Evolutionary conservation across 37 sponge, comb jelly and placozoan genomes (phyloP).

Genomic region (Diacarnus erythraeanus): DNA sequence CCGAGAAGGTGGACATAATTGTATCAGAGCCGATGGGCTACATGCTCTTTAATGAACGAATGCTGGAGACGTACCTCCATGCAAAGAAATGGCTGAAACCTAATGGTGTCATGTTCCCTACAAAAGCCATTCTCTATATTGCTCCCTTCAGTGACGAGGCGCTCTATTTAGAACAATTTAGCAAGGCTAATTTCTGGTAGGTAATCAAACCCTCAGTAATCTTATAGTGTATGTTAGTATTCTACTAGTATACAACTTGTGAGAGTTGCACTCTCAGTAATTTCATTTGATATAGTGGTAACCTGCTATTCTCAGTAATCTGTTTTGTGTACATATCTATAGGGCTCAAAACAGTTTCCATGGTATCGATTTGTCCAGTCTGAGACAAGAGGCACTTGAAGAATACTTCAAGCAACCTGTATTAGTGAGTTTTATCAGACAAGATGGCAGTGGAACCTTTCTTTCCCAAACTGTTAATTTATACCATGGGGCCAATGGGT

Average conservation of each 20-base stretch:
- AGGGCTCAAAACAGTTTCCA: conserved; percentile 91
- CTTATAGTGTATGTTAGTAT: neutral
- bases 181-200: conserved; percentile 90
- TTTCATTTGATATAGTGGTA: neutral
- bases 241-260: neutral
- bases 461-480: no score
- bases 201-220: conserved; percentile 18
- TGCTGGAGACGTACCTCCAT: conserved; percentile 94
- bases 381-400: conserved; percentile 64
- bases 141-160: conserved; percentile 97
- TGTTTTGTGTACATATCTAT: neutral
- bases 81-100: conserved; percentile 96
- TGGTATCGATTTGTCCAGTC: conserved; percentile 83
- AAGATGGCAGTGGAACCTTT: no score
- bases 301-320: neutral
- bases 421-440: conserved; percentile 46
- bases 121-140: conserved; percentile 82
- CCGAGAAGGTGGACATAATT: conserved; percentile 92
- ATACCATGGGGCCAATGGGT: no score
- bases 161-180: conserved; percentile 82
- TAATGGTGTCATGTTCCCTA: conserved; percentile 92
- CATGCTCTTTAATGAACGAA: conserved; percentile 96
- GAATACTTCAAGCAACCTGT: conserved; percentile 97
- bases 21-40: conserved; percentile 99
- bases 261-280: neutral